These are phyloP conservation scores for Polyommatus iphigenia DNA, from an alignment of 2,888 invertebrate genomes.

Conservation along the genomic window DNA sequence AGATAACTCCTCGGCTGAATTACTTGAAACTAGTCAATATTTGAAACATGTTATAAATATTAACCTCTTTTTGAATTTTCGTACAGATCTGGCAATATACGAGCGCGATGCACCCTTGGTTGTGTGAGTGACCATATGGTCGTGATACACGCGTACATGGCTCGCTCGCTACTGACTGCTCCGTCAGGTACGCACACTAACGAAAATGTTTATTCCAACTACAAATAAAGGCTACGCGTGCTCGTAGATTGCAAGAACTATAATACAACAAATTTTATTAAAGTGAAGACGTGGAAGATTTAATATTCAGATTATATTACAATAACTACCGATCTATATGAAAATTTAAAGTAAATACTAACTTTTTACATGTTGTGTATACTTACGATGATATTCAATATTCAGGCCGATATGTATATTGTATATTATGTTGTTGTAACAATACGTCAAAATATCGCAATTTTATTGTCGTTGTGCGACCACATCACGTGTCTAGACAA, in stretches of 20 bases:
- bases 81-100: too few relatives aligned
- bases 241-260: too few relatives aligned
- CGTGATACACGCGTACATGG: too few relatives aligned
- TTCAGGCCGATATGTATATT: slow-evolving; percentile 29
- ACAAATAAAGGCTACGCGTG: too few relatives aligned
- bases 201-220: too few relatives aligned
- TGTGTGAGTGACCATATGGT: too few relatives aligned
- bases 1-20: background rate
- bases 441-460: slow-evolving; percentile 23
- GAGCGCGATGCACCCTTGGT: too few relatives aligned
- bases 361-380: background rate
- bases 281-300: background rate
- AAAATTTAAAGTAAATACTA: background rate
- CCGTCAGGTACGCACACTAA: too few relatives aligned
- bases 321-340: background rate
- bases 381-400: background rate
- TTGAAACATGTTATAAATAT: background rate
- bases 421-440: background rate
- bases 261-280: background rate
- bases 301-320: background rate
- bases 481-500: background rate
- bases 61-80: background rate
- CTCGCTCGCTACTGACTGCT: too few relatives aligned
- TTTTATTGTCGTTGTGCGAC: slow-evolving; percentile 22
- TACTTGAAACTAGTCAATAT: background rate